Conservation (phyloP, 2,797 vertebrate species). For the Paratrypauchen microcephalus region DNA sequence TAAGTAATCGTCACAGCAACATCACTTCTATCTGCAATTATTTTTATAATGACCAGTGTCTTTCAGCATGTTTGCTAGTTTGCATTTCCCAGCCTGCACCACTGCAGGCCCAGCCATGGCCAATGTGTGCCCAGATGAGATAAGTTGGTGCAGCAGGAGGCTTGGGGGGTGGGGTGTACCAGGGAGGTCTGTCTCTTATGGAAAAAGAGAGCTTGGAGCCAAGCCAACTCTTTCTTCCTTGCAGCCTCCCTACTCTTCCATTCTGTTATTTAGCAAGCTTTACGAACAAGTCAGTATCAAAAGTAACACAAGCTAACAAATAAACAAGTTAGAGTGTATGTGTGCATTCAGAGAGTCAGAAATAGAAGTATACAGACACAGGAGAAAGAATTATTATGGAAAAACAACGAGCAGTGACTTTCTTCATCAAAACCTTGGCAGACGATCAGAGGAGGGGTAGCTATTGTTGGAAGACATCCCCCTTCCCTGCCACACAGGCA, state of each 20-base stretch:
- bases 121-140: conserved; percentile 81
- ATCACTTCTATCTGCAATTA: neutral
- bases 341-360: conserved; percentile 34
- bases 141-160: conserved; percentile 69
- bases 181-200: conserved; percentile 68
- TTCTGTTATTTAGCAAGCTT: conserved; percentile 74
- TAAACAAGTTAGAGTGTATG: conserved; percentile 50
- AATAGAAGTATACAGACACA: conserved; percentile 57
- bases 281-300: conserved; percentile 78
- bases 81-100: conserved; percentile 53
- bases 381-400: conserved; percentile 69
- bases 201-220: conserved; percentile 66
- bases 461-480: conserved; percentile 73
- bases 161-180: conserved; percentile 38
- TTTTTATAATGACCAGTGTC: conserved; percentile 14
- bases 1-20: neutral
- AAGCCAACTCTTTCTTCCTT: conserved; percentile 79
- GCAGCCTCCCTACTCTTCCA: conserved; percentile 62
- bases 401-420: conserved; percentile 74
- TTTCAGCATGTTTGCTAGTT: conserved; percentile 41
- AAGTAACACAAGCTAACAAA: conserved; percentile 59
- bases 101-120: conserved; percentile 56
- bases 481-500: conserved; percentile 53
- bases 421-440: conserved; percentile 83
- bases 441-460: conserved; percentile 73